Base-by-base conservation (phyloP, 23 tunicate species). In the Ascidia mentula region DNA sequence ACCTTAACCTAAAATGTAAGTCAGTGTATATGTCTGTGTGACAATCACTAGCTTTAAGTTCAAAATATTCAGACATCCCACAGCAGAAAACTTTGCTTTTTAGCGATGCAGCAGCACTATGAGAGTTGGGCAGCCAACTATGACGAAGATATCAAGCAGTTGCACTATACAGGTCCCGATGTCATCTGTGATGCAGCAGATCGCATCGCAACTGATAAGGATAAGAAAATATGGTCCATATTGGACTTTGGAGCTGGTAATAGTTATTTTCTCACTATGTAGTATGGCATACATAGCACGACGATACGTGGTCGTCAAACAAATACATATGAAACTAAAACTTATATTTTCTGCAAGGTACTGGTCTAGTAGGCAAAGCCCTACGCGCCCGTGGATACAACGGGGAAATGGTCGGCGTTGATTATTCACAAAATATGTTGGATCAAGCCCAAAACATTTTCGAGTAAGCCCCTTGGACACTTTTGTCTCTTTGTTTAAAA, bases 191-290 rank as follows among this genome's bases (percentile, higher is more conserved):
- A 53, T 28, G 65, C 65, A 53, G 65, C 24, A 3, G 13, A 53
- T 53, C 65, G 65, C 65, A 20, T 6, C 28, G 24, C 24, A 20
- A 20, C 65, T 1, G 65, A 26, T 5, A 53, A 9, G 4, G 65
- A 53, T 28, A 53, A 53, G 13, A 53, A 53, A 3, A 28, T 20
- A 53, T 53, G 65, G 28, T 20, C 7, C 7, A 53, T 53, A 53
- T 28, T 53, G 22, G 65, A 53, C 65, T 53, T 53, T 26, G 65
- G 65, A 53, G 65, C 65, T 53, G 13, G 65, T 53, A 53, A 53
- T 3, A 20, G 53, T 12, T 42, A 42, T 42, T n/a, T n/a, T n/a
- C n/a, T n/a, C n/a, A n/a, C n/a, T n/a, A n/a, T n/a, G n/a, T n/a
- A n/a, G n/a, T n/a, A n/a, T n/a, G n/a, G n/a, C n/a, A n/a, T n/a